Percentiles rank a stretch among this genome's conserved stretches.
Conservation (phyloP, 1,140 invertebrate species). For the Meteorus sp. region DNA sequence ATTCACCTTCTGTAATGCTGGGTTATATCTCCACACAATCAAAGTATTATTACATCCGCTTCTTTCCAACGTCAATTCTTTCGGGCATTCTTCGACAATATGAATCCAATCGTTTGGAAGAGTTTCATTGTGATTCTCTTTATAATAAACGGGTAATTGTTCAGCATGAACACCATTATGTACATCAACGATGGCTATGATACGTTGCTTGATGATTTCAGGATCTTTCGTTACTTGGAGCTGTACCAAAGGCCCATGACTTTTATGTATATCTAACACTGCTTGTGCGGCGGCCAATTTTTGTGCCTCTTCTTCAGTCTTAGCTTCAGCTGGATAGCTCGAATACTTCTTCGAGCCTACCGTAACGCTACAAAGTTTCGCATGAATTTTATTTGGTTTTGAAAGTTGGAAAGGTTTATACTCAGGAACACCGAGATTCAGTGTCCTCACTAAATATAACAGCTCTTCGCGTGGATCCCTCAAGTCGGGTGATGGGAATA, state of each 20-base stretch:
- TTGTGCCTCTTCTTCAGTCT: slow-evolving; percentile 57
- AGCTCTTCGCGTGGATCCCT: slow-evolving; percentile 39
- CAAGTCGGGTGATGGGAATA: no score
- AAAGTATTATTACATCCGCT: slow-evolving; percentile 53
- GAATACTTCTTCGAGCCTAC: slow-evolving; percentile 56
- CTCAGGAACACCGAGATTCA: slow-evolving; percentile 31
- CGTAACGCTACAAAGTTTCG: slow-evolving; percentile 39
- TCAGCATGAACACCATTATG: slow-evolving; percentile 58
- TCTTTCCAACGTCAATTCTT: slow-evolving; percentile 53
- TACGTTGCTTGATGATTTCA: slow-evolving; percentile 45
- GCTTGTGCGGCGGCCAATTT: slow-evolving; percentile 61
- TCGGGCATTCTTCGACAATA: slow-evolving; percentile 51
- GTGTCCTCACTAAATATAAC: neutral
- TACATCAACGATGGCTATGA: slow-evolving; percentile 57
- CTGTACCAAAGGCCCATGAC: slow-evolving; percentile 39
- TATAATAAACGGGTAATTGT: slow-evolving; percentile 48
- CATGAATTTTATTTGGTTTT: slow-evolving; percentile 22
- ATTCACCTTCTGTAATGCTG: slow-evolving; percentile 20
- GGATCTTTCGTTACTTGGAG: slow-evolving; percentile 40
- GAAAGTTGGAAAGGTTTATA: slow-evolving; percentile 34
- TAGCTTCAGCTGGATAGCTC: slow-evolving; percentile 65
- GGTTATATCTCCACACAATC: slow-evolving; percentile 47
- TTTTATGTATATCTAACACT: slow-evolving; percentile 51
- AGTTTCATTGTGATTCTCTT: slow-evolving; percentile 58
- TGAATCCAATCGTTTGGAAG: slow-evolving; percentile 61